Percentiles rank a stretch among this genome's conserved stretches.
Conservation (phyloP, 2,888 invertebrate species). For the Cantharis nigra region DNA sequence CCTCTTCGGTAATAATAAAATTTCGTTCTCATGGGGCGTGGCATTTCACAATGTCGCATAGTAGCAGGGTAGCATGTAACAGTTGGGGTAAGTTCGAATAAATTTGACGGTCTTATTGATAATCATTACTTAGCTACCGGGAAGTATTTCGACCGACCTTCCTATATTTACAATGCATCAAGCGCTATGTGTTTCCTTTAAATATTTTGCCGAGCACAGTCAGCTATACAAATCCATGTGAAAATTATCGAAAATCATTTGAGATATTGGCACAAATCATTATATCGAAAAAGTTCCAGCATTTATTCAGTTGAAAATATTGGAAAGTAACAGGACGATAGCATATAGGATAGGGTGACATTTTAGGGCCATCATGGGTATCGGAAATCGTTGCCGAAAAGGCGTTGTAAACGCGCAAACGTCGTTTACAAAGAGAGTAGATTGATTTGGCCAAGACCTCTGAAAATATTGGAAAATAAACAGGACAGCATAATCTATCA, state of each 20-base stretch:
- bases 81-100: not conserved
- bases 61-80: conserved; percentile 22
- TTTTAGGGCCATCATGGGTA: conserved; percentile 37
- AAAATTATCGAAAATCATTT: conserved; percentile 41
- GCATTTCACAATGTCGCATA: conserved; percentile 14
- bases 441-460: conserved; percentile 30
- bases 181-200: not conserved
- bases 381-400: conserved; percentile 47
- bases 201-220: not conserved
- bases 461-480: conserved; percentile 41
- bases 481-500: conserved; percentile 37
- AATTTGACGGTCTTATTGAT: not conserved
- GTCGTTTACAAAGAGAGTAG: conserved; percentile 23
- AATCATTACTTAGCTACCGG: not conserved
- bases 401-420: conserved; percentile 35
- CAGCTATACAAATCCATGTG: conserved; percentile 5
- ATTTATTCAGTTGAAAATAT: conserved; percentile 44
- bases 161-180: not conserved
- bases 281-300: conserved; percentile 34
- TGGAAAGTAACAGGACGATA: conserved; percentile 47
- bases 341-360: conserved; percentile 32
- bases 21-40: conserved; percentile 15
- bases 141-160: not conserved
- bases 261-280: conserved; percentile 33
- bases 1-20: not conserved